Percentiles rank a stretch among this genome's conserved stretches.
These are phyloP conservation scores for Rhimphoctona megacephalus DNA, from an alignment of 2,888 invertebrate genomes.

Conservation along the genomic window DNA sequence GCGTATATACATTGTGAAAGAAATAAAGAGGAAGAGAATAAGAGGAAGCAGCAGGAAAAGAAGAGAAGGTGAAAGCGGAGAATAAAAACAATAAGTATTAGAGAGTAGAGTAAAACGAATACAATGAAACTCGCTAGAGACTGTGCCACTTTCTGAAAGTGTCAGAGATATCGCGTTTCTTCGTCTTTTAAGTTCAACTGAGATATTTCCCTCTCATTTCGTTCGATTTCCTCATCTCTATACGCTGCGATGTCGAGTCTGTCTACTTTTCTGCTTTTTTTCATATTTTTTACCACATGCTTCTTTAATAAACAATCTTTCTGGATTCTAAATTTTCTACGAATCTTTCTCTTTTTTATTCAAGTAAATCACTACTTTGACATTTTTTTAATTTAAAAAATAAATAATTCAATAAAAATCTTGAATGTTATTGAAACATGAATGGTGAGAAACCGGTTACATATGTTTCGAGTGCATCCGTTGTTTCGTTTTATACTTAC, in stretches of 20 bases:
- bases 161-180: constrained; percentile 38
- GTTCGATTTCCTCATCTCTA: constrained; percentile 14
- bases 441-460: not conserved
- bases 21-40: constrained; percentile 31
- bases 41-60: not conserved
- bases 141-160: constrained; percentile 37
- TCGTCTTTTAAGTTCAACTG: constrained; percentile 23
- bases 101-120: constrained; percentile 48
- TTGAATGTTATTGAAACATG: not conserved
- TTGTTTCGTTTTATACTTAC: not conserved
- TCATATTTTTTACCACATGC: not conserved
- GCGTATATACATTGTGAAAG: constrained; percentile 5
- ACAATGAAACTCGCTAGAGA: constrained; percentile 46
- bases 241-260: constrained; percentile 13
- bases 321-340: no score
- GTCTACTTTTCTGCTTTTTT: not conserved
- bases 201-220: constrained; percentile 20
- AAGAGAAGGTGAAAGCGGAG: not conserved
- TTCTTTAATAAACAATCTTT: no score
- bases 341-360: not conserved
- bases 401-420: not conserved
- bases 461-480: not conserved
- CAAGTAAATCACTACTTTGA: not conserved
- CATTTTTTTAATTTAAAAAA: not conserved
- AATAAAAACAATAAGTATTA: constrained; percentile 35